Base-by-base conservation (phyloP, 2,113 vertebrate genomes). In the Drymodes brunneopygia region DNA sequence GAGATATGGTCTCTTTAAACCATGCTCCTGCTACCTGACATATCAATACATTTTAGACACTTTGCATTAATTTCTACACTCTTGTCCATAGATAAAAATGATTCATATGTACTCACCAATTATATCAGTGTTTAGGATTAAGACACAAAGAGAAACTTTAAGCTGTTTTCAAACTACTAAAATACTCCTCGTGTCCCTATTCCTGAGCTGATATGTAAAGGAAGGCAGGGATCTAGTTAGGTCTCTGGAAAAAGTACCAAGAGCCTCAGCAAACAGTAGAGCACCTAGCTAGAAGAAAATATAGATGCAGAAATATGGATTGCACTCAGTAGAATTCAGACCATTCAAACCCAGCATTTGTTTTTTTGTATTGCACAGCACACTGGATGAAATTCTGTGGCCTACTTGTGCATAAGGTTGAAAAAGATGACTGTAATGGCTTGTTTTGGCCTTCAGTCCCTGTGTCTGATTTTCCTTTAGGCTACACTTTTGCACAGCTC, bases 361-460 rank as follows among this genome's bases (percentile, higher is more conserved):
- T 40, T 92, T 91, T 47, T 58, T 51, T 35, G 8, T 35, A 23
- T 27, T 74, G 53, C 28, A 84, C 25, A 48, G 54, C 19, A 64
- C 28, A 65, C 11, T 11, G 11, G 28, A 81, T 53, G n/a, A 89
- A 95, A 81, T 61, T 81, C 47, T 72, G 75, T 85, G 73, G 35
- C 77, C 84, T 92, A 70, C n/a, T 95, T 94, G 87, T 90, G 50
- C 87, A 87, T 27, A 22, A 66, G 35, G 29, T 51, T 89, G 93
- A 91, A 95, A 79, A 80, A 70, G 33, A 77, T 88, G 50, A 70
- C 58, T 61, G 11, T 80, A 91, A 87, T 90, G 50, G 29, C 27
- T 57, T 87, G 33, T 42, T 92, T 54, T 80, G 71, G 50, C 25
- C 71, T 83, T 90, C 58, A 90, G 0, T 33, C 13, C 47, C 17